Percentiles rank a stretch among this genome's conserved stretches.
Evolutionary conservation across 2,888 invertebrate genomes (phyloP).

Genomic region (Alsophila aescularia): DNA sequence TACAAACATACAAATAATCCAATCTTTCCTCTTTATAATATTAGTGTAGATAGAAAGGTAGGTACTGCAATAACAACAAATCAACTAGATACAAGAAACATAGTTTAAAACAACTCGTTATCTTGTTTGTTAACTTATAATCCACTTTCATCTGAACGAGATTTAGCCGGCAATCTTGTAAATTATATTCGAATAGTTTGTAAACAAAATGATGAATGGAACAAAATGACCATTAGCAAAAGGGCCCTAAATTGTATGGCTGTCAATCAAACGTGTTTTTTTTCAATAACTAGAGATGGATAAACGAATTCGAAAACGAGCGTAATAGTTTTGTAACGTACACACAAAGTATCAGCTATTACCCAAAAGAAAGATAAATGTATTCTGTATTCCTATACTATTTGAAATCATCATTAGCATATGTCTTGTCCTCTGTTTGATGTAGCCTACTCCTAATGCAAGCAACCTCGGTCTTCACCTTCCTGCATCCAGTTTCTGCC

Average conservation of each 20-base stretch:
- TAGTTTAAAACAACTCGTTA: not conserved
- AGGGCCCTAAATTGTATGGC: constrained; percentile 60
- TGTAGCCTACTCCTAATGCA: too few species aligned
- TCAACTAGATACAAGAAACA: not conserved
- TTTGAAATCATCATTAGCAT: too few species aligned
- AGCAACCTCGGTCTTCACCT: too few species aligned
- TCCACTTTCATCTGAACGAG: constrained; percentile 37
- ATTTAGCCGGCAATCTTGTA: constrained; percentile 18
- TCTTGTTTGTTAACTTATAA: constrained; percentile 50
- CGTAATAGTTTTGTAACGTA: too few species aligned
- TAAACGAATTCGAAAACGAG: not conserved
- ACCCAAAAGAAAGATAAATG: too few species aligned
- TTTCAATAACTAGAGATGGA: constrained; percentile 41
- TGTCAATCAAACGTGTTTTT: constrained; percentile 63
- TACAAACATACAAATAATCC: too few species aligned
- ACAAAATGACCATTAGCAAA: constrained; percentile 59
- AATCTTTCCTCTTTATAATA: too few species aligned
- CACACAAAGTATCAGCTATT: too few species aligned
- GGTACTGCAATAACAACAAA: not conserved
- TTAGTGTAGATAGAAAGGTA: too few species aligned
- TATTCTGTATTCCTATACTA: too few species aligned
- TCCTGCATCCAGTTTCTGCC: too few species aligned
- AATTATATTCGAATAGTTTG: constrained; percentile 40
- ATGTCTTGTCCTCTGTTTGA: too few species aligned
- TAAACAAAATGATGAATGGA: constrained; percentile 67